A percentile compares a stretch with the other conserved stretches of the same genome.
Evolutionary conservation across 2,888 invertebrate genomes (phyloP).

Genomic region (Melanostoma scalare): DNA sequence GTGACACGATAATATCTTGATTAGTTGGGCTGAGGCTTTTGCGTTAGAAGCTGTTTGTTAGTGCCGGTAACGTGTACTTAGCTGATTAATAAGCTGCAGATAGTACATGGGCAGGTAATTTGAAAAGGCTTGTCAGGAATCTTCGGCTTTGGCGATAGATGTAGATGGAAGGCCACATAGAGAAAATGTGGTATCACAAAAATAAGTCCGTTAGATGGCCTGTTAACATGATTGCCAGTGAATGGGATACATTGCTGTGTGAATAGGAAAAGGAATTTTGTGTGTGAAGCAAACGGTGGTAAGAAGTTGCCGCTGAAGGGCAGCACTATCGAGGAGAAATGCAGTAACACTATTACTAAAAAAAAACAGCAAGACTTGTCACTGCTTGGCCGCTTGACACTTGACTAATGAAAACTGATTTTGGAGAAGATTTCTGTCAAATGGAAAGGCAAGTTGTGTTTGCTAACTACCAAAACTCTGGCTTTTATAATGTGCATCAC

Average conservation of each 20-base stretch:
- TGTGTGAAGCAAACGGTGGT: constrained; percentile 3
- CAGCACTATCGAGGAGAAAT: no score
- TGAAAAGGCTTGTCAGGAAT: constrained; percentile 25
- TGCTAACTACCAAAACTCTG: no score
- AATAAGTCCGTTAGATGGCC: constrained; percentile 61
- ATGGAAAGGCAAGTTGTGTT: no score
- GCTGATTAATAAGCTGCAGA: constrained; percentile 72
- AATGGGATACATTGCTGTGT: constrained; percentile 34
- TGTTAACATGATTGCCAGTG: constrained; percentile 62
- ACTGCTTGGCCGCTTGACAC: no score
- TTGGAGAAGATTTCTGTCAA: no score
- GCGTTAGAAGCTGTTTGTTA: constrained; percentile 28
- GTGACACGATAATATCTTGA: constrained; percentile 72
- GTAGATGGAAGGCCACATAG: constrained; percentile 13
- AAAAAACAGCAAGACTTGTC: no score
- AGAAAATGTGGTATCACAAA: constrained; percentile 27
- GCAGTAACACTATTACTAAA: no score
- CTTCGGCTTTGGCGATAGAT: constrained; percentile 15
- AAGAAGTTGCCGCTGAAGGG: constrained; percentile 30
- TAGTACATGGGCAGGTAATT: constrained; percentile 70
- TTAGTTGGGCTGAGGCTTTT: constrained; percentile 53
- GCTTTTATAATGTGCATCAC: no score
- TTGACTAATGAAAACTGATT: no score
- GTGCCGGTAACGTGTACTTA: constrained; percentile 65
- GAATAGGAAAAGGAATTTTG: constrained; percentile 2